These are phyloP conservation scores for Pangasianodon gigas DNA, from an alignment of 2,113 vertebrate species.

Conservation along the genomic window DNA sequence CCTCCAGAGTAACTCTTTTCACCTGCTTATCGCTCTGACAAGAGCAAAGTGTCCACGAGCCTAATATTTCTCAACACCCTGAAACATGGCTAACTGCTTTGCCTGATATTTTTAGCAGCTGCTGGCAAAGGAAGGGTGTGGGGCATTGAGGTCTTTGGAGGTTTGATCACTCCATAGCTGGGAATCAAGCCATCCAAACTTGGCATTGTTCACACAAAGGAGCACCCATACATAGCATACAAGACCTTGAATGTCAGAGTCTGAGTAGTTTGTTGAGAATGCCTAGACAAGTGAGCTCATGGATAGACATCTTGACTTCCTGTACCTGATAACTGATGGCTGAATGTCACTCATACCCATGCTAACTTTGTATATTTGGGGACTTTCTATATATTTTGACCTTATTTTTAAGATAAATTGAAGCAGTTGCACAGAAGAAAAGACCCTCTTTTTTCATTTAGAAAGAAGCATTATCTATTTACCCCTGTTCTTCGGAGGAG, in stretches of 20 bases:
- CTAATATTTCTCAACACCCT: conserved; percentile 64
- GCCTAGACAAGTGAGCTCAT: conserved; percentile 24
- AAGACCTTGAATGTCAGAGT: conserved; percentile 45
- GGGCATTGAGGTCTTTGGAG: conserved; percentile 39
- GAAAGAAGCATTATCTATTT: background rate
- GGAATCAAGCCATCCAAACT: conserved; percentile 51
- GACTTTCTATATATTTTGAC: background rate
- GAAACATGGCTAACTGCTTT: conserved; percentile 51
- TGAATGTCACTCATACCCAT: background rate
- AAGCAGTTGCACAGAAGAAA: background rate
- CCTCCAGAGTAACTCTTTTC: conserved; percentile 66
- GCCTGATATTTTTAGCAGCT: conserved; percentile 68
- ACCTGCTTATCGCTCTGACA: conserved; percentile 67
- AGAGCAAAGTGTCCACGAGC: conserved; percentile 65
- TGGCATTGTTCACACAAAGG: conserved; percentile 48
- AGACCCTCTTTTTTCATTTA: background rate
- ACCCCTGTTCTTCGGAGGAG: background rate
- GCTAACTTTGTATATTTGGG: background rate
- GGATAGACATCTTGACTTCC: conserved; percentile 20
- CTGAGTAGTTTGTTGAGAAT: conserved; percentile 35
- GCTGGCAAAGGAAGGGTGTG: conserved; percentile 52
- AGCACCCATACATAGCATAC: conserved; percentile 39
- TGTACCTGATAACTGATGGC: background rate
- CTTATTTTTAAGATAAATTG: background rate
- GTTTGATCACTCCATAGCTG: conserved; percentile 48